Conservation (phyloP, 92 coral and sea anemone genomes). For the Phenganax marumi region DNA sequence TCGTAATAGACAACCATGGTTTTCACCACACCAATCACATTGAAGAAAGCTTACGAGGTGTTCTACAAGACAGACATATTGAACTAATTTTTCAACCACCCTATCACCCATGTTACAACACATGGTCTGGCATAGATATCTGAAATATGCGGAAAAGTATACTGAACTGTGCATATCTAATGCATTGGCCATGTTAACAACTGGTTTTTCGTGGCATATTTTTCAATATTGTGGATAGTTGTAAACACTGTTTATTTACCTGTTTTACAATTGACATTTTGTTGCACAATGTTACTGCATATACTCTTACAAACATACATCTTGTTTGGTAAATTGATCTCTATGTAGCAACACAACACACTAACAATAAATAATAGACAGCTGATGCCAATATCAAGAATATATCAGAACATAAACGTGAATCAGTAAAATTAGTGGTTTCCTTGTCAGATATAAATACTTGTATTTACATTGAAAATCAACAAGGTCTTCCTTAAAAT, state of each 20-base stretch:
- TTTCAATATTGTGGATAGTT: not conserved
- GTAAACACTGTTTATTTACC: not conserved
- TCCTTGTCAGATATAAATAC: too few species aligned
- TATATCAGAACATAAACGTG: too few species aligned
- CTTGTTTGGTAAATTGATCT: too few species aligned
- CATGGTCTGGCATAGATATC: slow-evolving; percentile 3
- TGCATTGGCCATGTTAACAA: not conserved
- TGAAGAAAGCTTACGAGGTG: slow-evolving; percentile 50
- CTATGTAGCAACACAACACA: too few species aligned
- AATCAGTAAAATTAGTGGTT: too few species aligned
- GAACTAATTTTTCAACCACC: slow-evolving; percentile 54
- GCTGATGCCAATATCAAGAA: too few species aligned
- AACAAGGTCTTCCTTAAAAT: too few species aligned
- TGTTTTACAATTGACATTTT: too few species aligned
- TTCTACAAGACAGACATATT: slow-evolving; percentile 35
- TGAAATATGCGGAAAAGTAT: not conserved
- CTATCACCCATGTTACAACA: slow-evolving; percentile 48
- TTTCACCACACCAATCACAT: slow-evolving; percentile 60
- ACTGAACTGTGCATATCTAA: slow-evolving; percentile 9
- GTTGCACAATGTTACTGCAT: too few species aligned
- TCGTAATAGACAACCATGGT: slow-evolving; percentile 57
- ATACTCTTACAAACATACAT: too few species aligned
- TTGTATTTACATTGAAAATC: too few species aligned
- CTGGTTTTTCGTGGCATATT: not conserved
- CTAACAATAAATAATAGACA: too few species aligned